Percentiles rank a stretch among this genome's conserved stretches.
Evolutionary conservation across 1,140 invertebrate genomes (phyloP).

Genomic region (Venturia canescens): DNA sequence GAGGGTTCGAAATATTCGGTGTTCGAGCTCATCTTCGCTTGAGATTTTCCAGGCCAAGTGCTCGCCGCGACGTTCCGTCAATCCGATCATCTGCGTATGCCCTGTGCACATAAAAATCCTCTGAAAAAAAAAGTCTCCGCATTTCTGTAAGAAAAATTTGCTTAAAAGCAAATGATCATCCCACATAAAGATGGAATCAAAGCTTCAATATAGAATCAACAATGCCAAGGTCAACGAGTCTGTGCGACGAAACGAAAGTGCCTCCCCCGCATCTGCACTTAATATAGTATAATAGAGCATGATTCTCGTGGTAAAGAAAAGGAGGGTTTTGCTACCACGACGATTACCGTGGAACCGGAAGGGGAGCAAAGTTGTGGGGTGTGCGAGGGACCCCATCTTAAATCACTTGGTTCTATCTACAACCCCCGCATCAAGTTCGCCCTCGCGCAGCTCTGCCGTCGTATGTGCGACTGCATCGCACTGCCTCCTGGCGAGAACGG

Average conservation of each 20-base stretch:
- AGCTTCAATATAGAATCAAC: conserved; percentile 41
- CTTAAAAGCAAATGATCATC: background rate
- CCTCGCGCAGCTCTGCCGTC: background rate
- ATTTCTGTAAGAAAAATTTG: too few relatives aligned
- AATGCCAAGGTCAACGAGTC: conserved; percentile 62
- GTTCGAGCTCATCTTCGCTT: background rate
- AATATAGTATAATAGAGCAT: conserved; percentile 32
- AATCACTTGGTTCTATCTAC: conserved; percentile 58
- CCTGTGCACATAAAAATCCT: too few relatives aligned
- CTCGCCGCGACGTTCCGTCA: too few relatives aligned
- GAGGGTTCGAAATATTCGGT: background rate
- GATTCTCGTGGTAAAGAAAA: background rate
- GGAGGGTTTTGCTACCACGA: conserved; percentile 47
- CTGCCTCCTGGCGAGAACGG: background rate
- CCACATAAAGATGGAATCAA: background rate
- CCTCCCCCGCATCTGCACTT: background rate
- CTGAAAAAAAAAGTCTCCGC: too few relatives aligned
- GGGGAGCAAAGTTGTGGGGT: conserved; percentile 34
- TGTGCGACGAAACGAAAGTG: conserved; percentile 52
- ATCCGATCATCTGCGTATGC: too few relatives aligned
- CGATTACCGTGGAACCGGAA: conserved; percentile 43
- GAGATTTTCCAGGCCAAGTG: background rate
- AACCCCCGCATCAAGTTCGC: conserved; percentile 27
- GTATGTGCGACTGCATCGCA: background rate
- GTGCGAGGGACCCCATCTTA: conserved; percentile 58